Evolutionary conservation across 2,888 invertebrate species (phyloP).

Genomic region (Ormyrus rosae): DNA sequence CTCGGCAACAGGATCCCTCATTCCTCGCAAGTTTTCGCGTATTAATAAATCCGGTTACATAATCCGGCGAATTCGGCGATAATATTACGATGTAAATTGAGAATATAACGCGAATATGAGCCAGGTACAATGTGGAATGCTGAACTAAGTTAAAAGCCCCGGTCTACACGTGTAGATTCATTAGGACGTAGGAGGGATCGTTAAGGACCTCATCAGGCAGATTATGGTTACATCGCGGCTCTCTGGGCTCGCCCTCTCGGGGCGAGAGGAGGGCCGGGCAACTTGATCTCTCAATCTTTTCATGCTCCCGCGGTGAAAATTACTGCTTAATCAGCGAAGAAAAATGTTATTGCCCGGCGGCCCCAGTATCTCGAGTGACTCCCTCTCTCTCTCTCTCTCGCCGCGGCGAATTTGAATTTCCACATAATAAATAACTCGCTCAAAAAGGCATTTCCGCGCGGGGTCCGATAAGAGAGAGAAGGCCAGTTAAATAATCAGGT

Average conservation of each 20-base stretch:
- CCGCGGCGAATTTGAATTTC: not conserved
- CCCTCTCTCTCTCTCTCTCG: not conserved
- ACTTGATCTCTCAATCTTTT: constrained; percentile 57
- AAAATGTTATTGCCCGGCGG: constrained; percentile 52
- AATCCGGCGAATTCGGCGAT: constrained; percentile 40
- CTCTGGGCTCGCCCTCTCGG: constrained; percentile 1
- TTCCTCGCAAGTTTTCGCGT: too few species aligned
- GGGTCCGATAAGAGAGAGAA: too few species aligned
- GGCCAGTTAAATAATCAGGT: too few species aligned
- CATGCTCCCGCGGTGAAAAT: constrained; percentile 51
- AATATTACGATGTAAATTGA: constrained; percentile 51
- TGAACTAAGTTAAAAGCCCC: constrained; percentile 50
- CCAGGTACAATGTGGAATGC: constrained; percentile 34
- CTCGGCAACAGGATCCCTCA: too few species aligned
- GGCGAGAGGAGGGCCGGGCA: constrained; percentile 14
- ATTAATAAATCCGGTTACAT: constrained; percentile 35
- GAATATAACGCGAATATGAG: constrained; percentile 43
- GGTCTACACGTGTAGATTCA: constrained; percentile 54
- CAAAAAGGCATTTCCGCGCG: too few species aligned
- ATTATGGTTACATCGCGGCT: constrained; percentile 58
- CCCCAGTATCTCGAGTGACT: constrained; percentile 30
- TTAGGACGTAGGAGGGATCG: constrained; percentile 55
- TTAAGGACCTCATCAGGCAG: constrained; percentile 60
- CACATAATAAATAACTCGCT: constrained; percentile 16
- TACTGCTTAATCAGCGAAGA: constrained; percentile 57